A percentile compares a stretch with the other conserved stretches of the same genome.
Conservation (phyloP, 2,888 invertebrate species). For the Lordiphosa fenestrarum region DNA sequence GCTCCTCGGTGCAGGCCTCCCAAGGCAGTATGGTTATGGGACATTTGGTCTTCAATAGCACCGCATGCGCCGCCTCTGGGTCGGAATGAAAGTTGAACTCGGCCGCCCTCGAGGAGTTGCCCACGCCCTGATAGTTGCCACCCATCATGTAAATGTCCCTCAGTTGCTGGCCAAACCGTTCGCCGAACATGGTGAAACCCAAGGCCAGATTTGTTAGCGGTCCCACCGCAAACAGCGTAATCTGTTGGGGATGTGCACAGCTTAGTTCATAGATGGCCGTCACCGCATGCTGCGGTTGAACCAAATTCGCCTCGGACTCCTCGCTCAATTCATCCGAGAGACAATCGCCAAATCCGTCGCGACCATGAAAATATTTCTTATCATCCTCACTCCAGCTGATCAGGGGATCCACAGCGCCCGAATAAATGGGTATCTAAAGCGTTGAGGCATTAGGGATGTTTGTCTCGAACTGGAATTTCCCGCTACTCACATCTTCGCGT, state of each 20-base stretch:
- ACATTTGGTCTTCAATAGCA: constrained; percentile 83
- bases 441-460: constrained; percentile 17
- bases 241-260: constrained; percentile 82
- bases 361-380: constrained; percentile 83
- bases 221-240: constrained; percentile 85
- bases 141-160: constrained; percentile 89
- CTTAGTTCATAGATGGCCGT: constrained; percentile 83
- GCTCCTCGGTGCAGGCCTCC: constrained; percentile 83
- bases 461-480: no score
- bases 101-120: constrained; percentile 84
- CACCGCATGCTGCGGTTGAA: constrained; percentile 83
- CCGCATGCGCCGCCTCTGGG: constrained; percentile 88
- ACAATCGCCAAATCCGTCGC: constrained; percentile 85
- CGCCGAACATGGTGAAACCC: constrained; percentile 85
- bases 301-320: constrained; percentile 75
- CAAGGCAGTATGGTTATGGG: constrained; percentile 86
- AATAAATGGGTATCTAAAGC: constrained; percentile 85
- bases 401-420: constrained; percentile 82
- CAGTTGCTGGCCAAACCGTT: constrained; percentile 83
- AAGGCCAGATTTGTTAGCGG: constrained; percentile 91
- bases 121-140: constrained; percentile 85
- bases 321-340: neutral
- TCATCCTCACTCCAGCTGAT: constrained; percentile 79
- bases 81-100: constrained; percentile 90
- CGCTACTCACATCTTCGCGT: constrained; percentile 83